Evolutionary conservation across 2,888 invertebrate genomes (phyloP).

Genomic region (Metallyticus violacea): DNA sequence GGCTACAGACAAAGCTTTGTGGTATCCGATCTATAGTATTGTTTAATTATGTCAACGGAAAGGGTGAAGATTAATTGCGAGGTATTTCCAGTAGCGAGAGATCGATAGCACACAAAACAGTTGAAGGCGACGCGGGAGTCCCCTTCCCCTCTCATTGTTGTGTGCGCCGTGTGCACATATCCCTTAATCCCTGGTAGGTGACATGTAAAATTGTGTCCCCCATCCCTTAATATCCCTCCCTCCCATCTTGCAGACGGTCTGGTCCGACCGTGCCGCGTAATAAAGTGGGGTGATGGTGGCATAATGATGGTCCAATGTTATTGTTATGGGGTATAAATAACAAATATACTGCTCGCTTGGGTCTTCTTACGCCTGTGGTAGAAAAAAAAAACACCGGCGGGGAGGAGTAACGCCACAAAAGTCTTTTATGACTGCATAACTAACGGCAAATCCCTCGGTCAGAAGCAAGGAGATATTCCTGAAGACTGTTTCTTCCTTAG

Average conservation of each 20-base stretch:
- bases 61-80: neutral
- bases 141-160: neutral
- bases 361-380: neutral
- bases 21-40: neutral
- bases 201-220: slow-evolving; percentile 8
- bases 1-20: neutral
- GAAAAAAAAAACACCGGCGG: neutral
- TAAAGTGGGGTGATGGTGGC: neutral
- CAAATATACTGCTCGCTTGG: slow-evolving; percentile 2
- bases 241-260: neutral
- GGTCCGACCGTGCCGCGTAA: neutral
- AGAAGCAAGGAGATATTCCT: neutral
- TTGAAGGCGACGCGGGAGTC: neutral
- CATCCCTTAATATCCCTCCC: neutral
- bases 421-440: neutral
- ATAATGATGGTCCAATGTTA: slow-evolving; percentile 14
- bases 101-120: neutral
- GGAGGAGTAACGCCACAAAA: neutral
- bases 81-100: neutral
- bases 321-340: slow-evolving; percentile 9
- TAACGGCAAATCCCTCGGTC: neutral
- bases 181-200: neutral
- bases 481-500: neutral
- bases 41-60: neutral
- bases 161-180: neutral